These are phyloP conservation scores for Champsocephalus gunnari DNA, from an alignment of 2,797 vertebrate species.

Conservation along the genomic window DNA sequence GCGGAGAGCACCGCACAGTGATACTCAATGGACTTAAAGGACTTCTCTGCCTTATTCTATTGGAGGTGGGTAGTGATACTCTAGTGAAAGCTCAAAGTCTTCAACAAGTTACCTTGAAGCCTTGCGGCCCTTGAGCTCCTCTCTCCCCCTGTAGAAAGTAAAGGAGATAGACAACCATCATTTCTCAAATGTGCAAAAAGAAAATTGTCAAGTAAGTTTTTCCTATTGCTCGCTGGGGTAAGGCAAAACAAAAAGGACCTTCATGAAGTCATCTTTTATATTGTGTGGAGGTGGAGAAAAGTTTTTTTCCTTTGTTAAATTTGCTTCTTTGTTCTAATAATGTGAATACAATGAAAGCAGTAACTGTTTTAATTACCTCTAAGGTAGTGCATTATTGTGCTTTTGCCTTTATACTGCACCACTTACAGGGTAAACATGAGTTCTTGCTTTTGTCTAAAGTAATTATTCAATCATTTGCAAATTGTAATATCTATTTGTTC, in stretches of 20 bases:
- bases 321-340: conserved; percentile 17
- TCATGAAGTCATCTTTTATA: conserved; percentile 36
- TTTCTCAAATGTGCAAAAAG: conserved; percentile 35
- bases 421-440: neutral
- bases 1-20: neutral
- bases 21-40: conserved; percentile 9
- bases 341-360: conserved; percentile 30
- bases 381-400: conserved; percentile 4
- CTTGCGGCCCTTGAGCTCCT: conserved; percentile 85
- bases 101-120: conserved; percentile 87
- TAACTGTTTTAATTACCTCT: conserved; percentile 16
- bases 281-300: conserved; percentile 51
- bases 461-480: conserved; percentile 7
- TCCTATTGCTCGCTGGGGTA: conserved; percentile 24
- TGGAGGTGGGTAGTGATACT: conserved; percentile 20
- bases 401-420: neutral
- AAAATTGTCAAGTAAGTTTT: conserved; percentile 36
- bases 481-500: neutral
- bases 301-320: conserved; percentile 37
- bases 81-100: conserved; percentile 30
- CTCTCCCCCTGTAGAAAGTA: conserved; percentile 84
- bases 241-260: conserved; percentile 29
- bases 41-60: conserved; percentile 25
- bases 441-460: conserved; percentile 11
- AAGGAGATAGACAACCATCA: conserved; percentile 47